Evolutionary conservation across 2,113 vertebrate genomes (phyloP).

Genomic region (Crotalus helleri): DNA sequence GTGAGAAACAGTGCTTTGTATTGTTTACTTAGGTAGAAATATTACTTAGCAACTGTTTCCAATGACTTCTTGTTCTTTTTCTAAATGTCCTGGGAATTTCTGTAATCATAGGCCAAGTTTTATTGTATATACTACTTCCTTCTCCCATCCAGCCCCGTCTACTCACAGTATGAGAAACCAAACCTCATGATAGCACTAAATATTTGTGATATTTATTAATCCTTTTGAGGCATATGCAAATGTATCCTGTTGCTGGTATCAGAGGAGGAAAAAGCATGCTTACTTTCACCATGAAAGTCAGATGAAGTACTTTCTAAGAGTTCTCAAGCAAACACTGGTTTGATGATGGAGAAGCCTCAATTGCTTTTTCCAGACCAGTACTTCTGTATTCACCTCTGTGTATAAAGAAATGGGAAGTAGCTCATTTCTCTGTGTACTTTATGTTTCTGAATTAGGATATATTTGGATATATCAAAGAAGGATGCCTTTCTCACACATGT

Average conservation of each 20-base stretch:
- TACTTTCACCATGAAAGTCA: slow-evolving; percentile 29
- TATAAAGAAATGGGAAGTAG: neutral
- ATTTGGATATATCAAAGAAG: neutral
- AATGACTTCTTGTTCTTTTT: slow-evolving; percentile 46
- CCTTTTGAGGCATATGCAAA: slow-evolving; percentile 42
- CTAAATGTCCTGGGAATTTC: slow-evolving; percentile 60
- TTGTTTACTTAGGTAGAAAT: slow-evolving; percentile 64
- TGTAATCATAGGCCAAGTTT: slow-evolving; percentile 42
- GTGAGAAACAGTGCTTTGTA: slow-evolving; percentile 48
- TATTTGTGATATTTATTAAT: slow-evolving; percentile 55
- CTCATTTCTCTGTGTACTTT: neutral
- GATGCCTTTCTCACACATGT: neutral
- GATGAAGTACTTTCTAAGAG: slow-evolving; percentile 30
- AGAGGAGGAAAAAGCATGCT: slow-evolving; percentile 47
- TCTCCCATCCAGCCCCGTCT: neutral
- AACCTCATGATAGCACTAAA: neutral
- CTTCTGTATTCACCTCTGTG: neutral
- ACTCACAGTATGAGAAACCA: slow-evolving; percentile 49
- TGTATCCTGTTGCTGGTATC: slow-evolving; percentile 49
- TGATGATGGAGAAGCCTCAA: neutral
- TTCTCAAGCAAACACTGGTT: neutral
- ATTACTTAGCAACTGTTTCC: slow-evolving; percentile 67
- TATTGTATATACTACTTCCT: slow-evolving; percentile 15
- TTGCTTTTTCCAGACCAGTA: neutral
- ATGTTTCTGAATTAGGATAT: neutral